Evolutionary conservation across 2,113 vertebrate genomes (phyloP), one percentile per base, ranked within the genome.

Genomic region (Narcine bancroftii): DNA sequence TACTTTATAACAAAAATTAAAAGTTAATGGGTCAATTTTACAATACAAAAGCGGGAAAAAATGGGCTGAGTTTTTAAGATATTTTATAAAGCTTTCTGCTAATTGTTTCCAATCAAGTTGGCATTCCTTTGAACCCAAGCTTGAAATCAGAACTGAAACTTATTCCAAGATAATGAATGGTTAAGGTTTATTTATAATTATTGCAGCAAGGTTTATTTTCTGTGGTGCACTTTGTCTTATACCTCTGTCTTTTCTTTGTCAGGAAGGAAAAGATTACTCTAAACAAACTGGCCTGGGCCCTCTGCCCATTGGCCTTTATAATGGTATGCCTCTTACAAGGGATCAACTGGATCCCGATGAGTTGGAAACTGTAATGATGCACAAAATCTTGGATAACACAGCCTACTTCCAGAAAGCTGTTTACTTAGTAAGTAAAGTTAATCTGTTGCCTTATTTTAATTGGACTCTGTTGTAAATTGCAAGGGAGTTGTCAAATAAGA

Each of bases 301-400:
- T 0, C 94, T 99, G 60, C 98, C 98, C 0, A 96, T 98, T 0
- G 97, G 98, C 92, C 96, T 99, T 76, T 99, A 99, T 94, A 99
- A 99, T 53, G 99, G 99, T 9, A 97, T 99, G 94, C 98, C 98
- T 29, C 97, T 97, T 93, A 97, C 97, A 79, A 97, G 95, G 15
- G 98, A 99, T 56, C 98, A 99, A 94, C 95, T 99, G 92, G 98
- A 99, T 94, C 97, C 99, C 0, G 99, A 99, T 73, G 98, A 99
- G 93, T 94, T 99, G 93, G 99, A 99, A 94, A 99, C 98, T 0
- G 95, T 98, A 92, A 97, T 98, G 83, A 99, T 99, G 99, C 98
- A 99, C 94, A 99, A 98, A 95, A 98, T 99, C 93, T 95, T 99
- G 93, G 99, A 99, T 94, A 98, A 97, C 36, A 99, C 98, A 1